Percentiles rank a stretch among this genome's conserved stretches.
phyloP scores from a whole-genome alignment of 2,797 vertebrate genomes.

The Chanos chanos region DNA sequence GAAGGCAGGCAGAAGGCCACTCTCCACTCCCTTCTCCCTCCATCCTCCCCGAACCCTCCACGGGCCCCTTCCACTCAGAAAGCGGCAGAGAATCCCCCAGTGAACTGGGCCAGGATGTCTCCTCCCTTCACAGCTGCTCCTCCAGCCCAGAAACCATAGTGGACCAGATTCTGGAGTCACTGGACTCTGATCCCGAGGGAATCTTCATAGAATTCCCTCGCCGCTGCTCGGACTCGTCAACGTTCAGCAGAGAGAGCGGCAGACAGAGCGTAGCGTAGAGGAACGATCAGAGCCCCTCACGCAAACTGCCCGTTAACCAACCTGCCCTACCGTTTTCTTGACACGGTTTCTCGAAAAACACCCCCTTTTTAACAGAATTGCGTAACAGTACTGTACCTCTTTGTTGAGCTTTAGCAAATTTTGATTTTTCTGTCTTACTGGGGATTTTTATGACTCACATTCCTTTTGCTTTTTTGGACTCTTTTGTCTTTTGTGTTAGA shows the following conservation, averaged over 20 bases:
- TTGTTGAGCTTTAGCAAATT: background rate
- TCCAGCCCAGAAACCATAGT: slow-evolving; percentile 90
- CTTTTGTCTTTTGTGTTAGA: background rate
- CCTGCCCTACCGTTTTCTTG: no score
- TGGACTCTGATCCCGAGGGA: slow-evolving; percentile 88
- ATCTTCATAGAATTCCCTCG: slow-evolving; percentile 94
- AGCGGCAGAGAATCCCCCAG: background rate
- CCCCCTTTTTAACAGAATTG: background rate
- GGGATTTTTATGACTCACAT: background rate
- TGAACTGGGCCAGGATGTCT: slow-evolving; percentile 59
- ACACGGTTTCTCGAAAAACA: no score
- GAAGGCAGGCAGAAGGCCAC: background rate
- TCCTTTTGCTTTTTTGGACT: no score
- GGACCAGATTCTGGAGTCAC: slow-evolving; percentile 86
- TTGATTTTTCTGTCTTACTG: background rate
- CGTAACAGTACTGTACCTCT: background rate
- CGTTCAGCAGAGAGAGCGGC: slow-evolving; percentile 65
- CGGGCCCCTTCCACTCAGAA: slow-evolving; percentile 63
- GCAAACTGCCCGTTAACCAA: no score
- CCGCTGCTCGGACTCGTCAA: slow-evolving; percentile 69
- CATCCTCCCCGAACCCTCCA: slow-evolving; percentile 64
- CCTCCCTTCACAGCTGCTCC: slow-evolving; percentile 70
- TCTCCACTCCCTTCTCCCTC: slow-evolving; percentile 41
- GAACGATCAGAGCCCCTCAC: no score
- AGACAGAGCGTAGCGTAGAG: slow-evolving; percentile 85